Evolutionary conservation across 2,888 invertebrate species (phyloP).

Genomic region (Germaria angustata): DNA sequence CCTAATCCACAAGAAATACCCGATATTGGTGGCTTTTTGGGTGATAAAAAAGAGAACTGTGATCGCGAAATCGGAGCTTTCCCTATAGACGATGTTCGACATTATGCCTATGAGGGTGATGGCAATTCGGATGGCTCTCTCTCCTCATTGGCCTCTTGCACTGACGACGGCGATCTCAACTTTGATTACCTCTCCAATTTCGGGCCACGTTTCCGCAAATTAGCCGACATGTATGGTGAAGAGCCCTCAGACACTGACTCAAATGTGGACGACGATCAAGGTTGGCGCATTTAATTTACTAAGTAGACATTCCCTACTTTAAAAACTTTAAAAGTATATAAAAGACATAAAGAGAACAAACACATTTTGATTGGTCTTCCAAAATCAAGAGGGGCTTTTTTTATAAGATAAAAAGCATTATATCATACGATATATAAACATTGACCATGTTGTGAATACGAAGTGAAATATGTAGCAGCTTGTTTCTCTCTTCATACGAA

Average conservation of each 20-base stretch:
- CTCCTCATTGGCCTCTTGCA: slow-evolving; percentile 95
- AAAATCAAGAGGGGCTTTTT: slow-evolving; percentile 31
- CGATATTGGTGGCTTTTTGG: slow-evolving; percentile 94
- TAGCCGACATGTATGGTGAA: slow-evolving; percentile 97
- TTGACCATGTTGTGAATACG: slow-evolving; percentile 10
- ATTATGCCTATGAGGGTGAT: slow-evolving; percentile 98
- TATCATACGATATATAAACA: no score
- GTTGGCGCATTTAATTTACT: slow-evolving; percentile 84
- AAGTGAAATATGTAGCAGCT: background rate
- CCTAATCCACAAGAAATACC: slow-evolving; percentile 82
- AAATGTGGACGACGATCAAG: slow-evolving; percentile 87
- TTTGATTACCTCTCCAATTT: slow-evolving; percentile 97
- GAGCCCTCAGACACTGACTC: slow-evolving; percentile 91
- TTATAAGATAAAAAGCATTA: slow-evolving; percentile 19
- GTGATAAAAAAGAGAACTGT: slow-evolving; percentile 92
- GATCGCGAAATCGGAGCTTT: slow-evolving; percentile 95
- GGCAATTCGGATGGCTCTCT: slow-evolving; percentile 95
- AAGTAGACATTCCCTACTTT: background rate
- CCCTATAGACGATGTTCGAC: slow-evolving; percentile 97
- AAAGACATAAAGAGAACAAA: slow-evolving; percentile 50
- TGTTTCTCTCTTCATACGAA: slow-evolving; percentile 41
- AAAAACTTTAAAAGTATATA: slow-evolving; percentile 25
- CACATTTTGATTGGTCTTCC: slow-evolving; percentile 57
- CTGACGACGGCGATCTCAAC: slow-evolving; percentile 94
- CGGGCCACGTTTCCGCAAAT: slow-evolving; percentile 96